Conservation (phyloP, 2,113 vertebrate species). For the Alces alces region DNA sequence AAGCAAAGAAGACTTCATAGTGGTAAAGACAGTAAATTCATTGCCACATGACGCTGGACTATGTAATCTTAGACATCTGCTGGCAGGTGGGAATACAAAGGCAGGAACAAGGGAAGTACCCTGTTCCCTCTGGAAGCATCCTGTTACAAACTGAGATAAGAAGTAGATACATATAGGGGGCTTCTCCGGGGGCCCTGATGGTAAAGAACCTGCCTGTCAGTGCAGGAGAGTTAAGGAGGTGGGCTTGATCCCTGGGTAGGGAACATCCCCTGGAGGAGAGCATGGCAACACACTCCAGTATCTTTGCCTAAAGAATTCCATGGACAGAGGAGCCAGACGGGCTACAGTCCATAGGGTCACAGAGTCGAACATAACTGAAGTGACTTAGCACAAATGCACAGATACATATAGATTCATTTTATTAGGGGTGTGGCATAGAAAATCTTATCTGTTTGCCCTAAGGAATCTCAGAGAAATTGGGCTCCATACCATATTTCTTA, state of each 20-base stretch:
- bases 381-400: neutral
- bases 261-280: neutral
- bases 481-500: neutral
- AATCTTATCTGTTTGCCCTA: neutral
- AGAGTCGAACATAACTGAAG: neutral
- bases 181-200: neutral
- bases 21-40: neutral
- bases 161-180: neutral
- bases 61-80: neutral
- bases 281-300: neutral
- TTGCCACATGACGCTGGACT: neutral
- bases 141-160: neutral
- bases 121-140: neutral
- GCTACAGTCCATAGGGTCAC: neutral
- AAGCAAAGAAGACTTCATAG: neutral
- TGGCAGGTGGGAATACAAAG: neutral
- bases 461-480: neutral
- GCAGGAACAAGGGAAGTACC: neutral
- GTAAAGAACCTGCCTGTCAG: neutral
- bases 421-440: neutral
- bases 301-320: neutral
- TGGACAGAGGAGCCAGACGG: neutral
- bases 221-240: neutral
- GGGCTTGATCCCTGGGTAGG: neutral
- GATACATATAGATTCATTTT: neutral